Base-by-base conservation (phyloP, 2,888 invertebrate species). In the Cataglyphis altisquamis region DNA sequence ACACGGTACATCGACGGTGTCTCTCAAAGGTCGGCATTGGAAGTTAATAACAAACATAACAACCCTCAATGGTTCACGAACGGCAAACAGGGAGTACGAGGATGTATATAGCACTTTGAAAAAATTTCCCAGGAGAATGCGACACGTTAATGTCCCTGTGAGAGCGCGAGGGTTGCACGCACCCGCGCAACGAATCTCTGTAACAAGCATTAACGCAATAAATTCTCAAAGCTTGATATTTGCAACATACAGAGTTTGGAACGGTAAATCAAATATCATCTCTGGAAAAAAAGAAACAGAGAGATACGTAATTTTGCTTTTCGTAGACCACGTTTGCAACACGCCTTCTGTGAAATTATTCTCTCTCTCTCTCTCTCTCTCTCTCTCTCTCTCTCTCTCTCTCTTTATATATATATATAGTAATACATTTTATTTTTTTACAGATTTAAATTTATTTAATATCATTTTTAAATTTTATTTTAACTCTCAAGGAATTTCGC, bases 181-280 rank as follows among this genome's bases (percentile, higher is more conserved):
- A 60, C 63, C 45, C 60, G 41, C 32, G 15, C 45, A 36, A n/a
- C 39, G 52, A 39, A 36, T 67, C 80, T 25, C 63, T 68, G 84
- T 85, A 88, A 88, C 84, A 78, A 88, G 87, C 84, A 86, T 85
- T 90, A 85, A 89, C 82, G 84, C 86, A 68, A 88, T 89, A 89
- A 87, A 87, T 83, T 85, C 86, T 89, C 90, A 90, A 89, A 89
- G 88, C 84, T 25, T 45, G 48, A 78, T 57, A 72, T 82, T 72
- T 45, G 48, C 68, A 62, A 29, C 77, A 75, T 48, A 68, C 48
- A 21, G 70, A 48, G 78, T 85, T 80, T 80, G 68, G 64, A 55
- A 74, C 81, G 78, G 64, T 81, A 85, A 90, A 88, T 87, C 87
- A 89, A 89, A 89, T 88, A 84, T 85, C 85, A 32, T 45, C 39